These are phyloP conservation scores for Stylophora pistillata DNA, from an alignment of 64 coral and sea anemone species.

Conservation along the genomic window DNA sequence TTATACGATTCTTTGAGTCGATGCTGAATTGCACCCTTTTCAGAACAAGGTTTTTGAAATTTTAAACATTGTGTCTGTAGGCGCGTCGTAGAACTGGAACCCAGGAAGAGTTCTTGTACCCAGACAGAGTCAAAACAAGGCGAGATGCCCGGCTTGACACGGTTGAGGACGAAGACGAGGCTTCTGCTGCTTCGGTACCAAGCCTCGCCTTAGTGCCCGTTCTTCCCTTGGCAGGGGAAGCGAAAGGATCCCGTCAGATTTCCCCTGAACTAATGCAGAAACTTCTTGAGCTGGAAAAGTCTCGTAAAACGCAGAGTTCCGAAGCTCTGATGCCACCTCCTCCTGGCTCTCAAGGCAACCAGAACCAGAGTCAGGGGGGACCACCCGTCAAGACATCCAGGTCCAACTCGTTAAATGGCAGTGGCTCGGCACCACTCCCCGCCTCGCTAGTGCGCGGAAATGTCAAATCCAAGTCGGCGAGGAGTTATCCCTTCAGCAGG, in stretches of 20 bases:
- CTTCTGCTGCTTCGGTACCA: slow-evolving; percentile 23
- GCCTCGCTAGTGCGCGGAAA: slow-evolving; percentile 83
- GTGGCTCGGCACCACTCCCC: slow-evolving; percentile 4
- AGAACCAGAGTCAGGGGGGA: slow-evolving; percentile 15
- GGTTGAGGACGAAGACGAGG: slow-evolving; percentile 44
- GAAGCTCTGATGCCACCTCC: slow-evolving; percentile 57
- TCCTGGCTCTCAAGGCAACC: not conserved
- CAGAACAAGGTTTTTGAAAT: not conserved
- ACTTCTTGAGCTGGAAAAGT: slow-evolving; percentile 87
- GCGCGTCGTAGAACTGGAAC: slow-evolving; percentile 86
- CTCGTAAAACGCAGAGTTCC: slow-evolving; percentile 72
- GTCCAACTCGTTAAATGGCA: slow-evolving; percentile 27
- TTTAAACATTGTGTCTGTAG: slow-evolving; percentile 9
- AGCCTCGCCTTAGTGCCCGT: slow-evolving; percentile 31
- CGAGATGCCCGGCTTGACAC: slow-evolving; percentile 32
- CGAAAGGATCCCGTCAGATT: slow-evolving; percentile 57
- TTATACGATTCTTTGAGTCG: not conserved
- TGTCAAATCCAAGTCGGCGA: slow-evolving; percentile 88
- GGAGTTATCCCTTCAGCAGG: slow-evolving; percentile 77
- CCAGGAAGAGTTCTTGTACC: slow-evolving; percentile 94
- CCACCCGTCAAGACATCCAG: slow-evolving; percentile 31
- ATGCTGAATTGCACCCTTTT: too few species aligned
- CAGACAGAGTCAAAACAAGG: slow-evolving; percentile 67
- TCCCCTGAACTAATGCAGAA: slow-evolving; percentile 98
- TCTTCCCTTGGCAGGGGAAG: not conserved